phyloP scores from a whole-genome alignment of 2,113 vertebrate genomes.

The Scortum barcoo region DNA sequence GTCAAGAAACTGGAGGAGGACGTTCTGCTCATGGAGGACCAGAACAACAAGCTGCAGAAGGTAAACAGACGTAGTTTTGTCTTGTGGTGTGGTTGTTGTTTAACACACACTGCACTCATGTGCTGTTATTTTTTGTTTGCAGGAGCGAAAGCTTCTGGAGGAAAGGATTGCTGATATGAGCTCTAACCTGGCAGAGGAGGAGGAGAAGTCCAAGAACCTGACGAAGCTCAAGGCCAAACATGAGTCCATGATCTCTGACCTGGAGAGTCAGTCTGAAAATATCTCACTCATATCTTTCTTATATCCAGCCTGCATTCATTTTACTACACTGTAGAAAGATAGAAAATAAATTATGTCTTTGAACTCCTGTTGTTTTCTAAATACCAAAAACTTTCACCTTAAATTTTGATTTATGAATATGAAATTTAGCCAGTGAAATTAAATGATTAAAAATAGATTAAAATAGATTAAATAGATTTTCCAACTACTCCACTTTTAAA shows the following conservation, averaged over 20 bases:
- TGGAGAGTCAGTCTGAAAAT: conserved; percentile 86
- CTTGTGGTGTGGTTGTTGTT: not conserved
- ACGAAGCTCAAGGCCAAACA: conserved; percentile 95
- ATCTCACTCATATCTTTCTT: too few relatives aligned
- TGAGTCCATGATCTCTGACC: conserved; percentile 97
- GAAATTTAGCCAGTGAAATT: too few relatives aligned
- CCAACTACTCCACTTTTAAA: too few relatives aligned
- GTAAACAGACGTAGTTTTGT: conserved; percentile 68
- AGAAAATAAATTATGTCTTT: too few relatives aligned
- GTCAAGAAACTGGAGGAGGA: conserved; percentile 97
- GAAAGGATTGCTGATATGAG: conserved; percentile 92
- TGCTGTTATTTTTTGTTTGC: not conserved
- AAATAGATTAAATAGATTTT: too few relatives aligned
- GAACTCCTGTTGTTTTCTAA: too few relatives aligned
- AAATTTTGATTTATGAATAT: too few relatives aligned
- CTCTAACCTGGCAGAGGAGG: conserved; percentile 94
- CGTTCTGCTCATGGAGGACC: conserved; percentile 92
- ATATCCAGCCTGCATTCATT: too few relatives aligned
- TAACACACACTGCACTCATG: accelerated
- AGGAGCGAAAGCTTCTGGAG: conserved; percentile 94
- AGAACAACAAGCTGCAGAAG: conserved; percentile 93
- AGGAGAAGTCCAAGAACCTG: conserved; percentile 96
- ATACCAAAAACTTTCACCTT: too few relatives aligned
- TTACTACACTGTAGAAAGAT: too few relatives aligned
- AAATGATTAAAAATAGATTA: too few relatives aligned